These are phyloP conservation scores for Aphidius ervi DNA, from an alignment of 1,140 invertebrate genomes.

Conservation along the genomic window DNA sequence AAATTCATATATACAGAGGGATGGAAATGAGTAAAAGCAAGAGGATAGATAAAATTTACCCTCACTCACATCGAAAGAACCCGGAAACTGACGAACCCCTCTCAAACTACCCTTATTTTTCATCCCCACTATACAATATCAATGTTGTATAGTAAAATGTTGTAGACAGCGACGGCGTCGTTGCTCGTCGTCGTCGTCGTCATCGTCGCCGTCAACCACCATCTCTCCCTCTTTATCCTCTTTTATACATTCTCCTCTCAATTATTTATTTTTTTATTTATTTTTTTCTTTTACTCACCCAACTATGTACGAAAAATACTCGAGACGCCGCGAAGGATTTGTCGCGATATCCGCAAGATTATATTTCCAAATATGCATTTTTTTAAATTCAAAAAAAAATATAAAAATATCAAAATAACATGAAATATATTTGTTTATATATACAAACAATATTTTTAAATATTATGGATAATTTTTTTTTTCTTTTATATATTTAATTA, in stretches of 20 bases:
- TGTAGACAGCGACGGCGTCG: slow-evolving; percentile 1
- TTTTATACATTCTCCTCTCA: background rate
- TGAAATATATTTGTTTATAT: no score
- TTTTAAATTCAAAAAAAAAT: background rate
- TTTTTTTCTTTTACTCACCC: background rate
- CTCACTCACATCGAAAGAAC: slow-evolving; percentile 43
- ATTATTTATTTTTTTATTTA: no score
- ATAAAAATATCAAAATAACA: no score
- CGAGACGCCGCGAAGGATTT: slow-evolving; percentile 16
- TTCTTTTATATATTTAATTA: no score
- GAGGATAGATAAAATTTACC: background rate
- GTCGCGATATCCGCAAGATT: background rate
- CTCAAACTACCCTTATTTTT: slow-evolving; percentile 42
- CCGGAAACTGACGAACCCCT: slow-evolving; percentile 48
- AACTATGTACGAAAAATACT: background rate
- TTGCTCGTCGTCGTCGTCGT: slow-evolving; percentile 3
- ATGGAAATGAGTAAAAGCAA: no score
- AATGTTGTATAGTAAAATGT: background rate
- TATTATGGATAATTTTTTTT: no score
- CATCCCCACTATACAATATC: slow-evolving; percentile 25
- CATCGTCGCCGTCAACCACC: slow-evolving; percentile 2
- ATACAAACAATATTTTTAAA: no score
- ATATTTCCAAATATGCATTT: background rate
- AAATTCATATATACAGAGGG: no score
- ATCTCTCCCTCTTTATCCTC: slow-evolving; percentile 1